Evolutionary conservation across 1,140 invertebrate genomes (phyloP).

Genomic region (Gonioctena quinquepunctata): DNA sequence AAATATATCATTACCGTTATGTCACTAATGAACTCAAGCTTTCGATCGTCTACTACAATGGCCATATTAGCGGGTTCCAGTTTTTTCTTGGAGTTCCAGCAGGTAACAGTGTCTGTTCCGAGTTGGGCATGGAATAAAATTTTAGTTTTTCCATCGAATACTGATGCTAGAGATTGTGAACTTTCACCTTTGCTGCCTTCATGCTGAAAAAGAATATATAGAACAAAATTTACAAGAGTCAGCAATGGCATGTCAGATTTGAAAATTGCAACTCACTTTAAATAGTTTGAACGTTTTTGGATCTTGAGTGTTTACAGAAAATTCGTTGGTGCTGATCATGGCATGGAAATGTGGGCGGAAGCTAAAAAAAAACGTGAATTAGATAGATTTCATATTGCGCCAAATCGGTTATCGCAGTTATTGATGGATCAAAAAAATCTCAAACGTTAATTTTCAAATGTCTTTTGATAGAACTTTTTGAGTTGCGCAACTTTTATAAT

Average conservation of each 20-base stretch:
- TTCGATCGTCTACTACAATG: constrained; percentile 62
- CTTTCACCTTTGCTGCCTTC: constrained; percentile 64
- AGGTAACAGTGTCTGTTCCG: constrained; percentile 68
- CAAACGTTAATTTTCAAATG: too few relatives aligned
- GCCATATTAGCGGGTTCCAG: constrained; percentile 63
- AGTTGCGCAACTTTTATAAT: too few relatives aligned
- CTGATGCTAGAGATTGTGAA: constrained; percentile 67
- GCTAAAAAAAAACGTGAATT: too few relatives aligned
- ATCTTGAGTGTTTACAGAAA: constrained; percentile 70
- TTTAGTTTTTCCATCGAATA: constrained; percentile 60
- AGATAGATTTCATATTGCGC: too few relatives aligned
- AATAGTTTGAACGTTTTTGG: too few relatives aligned
- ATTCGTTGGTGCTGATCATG: constrained; percentile 74
- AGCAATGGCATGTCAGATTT: too few relatives aligned
- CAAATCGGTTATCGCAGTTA: too few relatives aligned
- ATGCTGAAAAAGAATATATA: constrained; percentile 60
- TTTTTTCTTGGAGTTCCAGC: constrained; percentile 68
- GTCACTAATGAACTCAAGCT: constrained; percentile 72
- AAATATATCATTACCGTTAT: constrained; percentile 65
- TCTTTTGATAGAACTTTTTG: too few relatives aligned
- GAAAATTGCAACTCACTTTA: too few relatives aligned
- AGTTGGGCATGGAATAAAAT: constrained; percentile 71
- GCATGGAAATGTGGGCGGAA: constrained; percentile 76
- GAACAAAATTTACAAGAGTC: too few relatives aligned
- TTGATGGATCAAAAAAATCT: too few relatives aligned